Evolutionary conservation across 2,113 vertebrate species (phyloP).

Genomic region (Zingel zingel): DNA sequence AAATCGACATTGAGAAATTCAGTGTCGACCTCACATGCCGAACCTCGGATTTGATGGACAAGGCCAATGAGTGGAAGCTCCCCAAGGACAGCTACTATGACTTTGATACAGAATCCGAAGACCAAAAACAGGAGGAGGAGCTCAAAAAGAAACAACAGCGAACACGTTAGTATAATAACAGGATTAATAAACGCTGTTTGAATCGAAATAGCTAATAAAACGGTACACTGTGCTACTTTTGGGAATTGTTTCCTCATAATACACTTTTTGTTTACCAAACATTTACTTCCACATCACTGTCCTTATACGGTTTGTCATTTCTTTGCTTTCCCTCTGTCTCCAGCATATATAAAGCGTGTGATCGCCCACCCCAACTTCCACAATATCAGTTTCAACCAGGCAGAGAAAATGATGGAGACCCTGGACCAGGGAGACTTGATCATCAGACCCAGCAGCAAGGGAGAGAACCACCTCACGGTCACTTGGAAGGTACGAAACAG

Average conservation of each 20-base stretch:
- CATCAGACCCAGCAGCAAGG: slow-evolving; percentile 98
- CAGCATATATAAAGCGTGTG: slow-evolving; percentile 97
- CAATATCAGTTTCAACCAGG: slow-evolving; percentile 99
- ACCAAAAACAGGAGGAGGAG: slow-evolving; percentile 95
- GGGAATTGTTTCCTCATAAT: neutral
- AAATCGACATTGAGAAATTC: slow-evolving; percentile 99
- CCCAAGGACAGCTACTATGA: slow-evolving; percentile 98
- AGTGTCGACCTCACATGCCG: slow-evolving; percentile 97
- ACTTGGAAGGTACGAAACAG: slow-evolving; percentile 90
- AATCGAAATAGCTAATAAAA: neutral
- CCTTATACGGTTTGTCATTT: neutral
- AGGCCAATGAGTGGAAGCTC: slow-evolving; percentile 98
- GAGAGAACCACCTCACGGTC: slow-evolving; percentile 97
- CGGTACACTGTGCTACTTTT: neutral
- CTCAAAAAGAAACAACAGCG: slow-evolving; percentile 96
- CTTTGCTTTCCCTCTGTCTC: neutral
- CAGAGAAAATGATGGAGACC: slow-evolving; percentile 99
- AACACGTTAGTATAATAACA: slow-evolving; percentile 89
- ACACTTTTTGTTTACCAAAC: neutral
- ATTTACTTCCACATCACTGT: neutral
- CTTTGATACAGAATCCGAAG: slow-evolving; percentile 93
- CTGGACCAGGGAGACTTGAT: slow-evolving; percentile 98
- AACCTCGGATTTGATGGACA: slow-evolving; percentile 96
- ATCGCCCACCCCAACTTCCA: slow-evolving; percentile 99
- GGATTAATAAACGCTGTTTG: neutral